phyloP scores from a whole-genome alignment of 2,888 invertebrate species.

The Dioctria linearis region DNA sequence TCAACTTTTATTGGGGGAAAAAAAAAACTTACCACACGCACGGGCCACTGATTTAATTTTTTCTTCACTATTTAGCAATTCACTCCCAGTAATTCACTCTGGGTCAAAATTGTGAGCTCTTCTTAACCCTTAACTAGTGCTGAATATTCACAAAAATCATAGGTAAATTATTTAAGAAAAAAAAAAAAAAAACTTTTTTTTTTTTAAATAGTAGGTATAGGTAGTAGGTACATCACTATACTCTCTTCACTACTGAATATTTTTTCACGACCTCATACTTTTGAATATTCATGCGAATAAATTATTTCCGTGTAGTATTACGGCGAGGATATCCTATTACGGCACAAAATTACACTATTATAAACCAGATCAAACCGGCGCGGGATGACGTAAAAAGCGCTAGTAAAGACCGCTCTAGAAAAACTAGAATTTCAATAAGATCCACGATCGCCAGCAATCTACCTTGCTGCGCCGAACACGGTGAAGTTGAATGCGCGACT shows the following conservation, averaged over 20 bases:
- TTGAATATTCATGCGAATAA: constrained; percentile 32
- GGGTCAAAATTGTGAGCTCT: neutral
- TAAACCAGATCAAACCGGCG: neutral
- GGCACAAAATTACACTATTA: constrained; percentile 1
- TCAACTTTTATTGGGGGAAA: neutral
- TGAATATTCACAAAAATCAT: neutral
- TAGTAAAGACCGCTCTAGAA: neutral
- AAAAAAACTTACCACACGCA: constrained; percentile 37
- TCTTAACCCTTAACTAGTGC: constrained; percentile 6
- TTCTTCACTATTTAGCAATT: neutral
- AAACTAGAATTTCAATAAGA: neutral
- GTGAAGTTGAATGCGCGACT: constrained; percentile 25
- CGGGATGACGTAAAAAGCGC: neutral
- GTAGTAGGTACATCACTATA: no score
- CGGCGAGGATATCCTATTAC: constrained; percentile 30
- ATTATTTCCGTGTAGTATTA: neutral
- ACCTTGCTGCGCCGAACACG: constrained; percentile 1
- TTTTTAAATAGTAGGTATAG: no score
- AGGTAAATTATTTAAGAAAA: constrained; percentile 3
- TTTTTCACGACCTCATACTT: constrained; percentile 3
- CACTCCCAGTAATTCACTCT: neutral
- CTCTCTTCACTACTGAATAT: neutral
- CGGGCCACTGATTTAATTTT: neutral
- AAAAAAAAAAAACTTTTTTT: neutral
- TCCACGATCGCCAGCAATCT: neutral